Conservation (phyloP, 1,140 invertebrate species). For the Stegodyphus mimosarum region DNA sequence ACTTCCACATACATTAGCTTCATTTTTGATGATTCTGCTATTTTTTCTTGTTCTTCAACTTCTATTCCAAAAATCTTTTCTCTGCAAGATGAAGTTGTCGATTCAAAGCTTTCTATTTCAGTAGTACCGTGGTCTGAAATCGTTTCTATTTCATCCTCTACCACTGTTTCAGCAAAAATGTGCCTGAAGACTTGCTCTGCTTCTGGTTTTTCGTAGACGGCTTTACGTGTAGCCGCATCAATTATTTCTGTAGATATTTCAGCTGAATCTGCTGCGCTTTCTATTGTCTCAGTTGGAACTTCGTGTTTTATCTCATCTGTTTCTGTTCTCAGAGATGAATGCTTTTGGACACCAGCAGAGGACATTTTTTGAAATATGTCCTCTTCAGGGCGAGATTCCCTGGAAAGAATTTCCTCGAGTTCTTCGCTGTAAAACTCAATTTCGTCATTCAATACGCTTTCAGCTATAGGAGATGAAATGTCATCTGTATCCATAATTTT, state of each 20-base stretch:
- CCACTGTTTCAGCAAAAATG: constrained; percentile 49
- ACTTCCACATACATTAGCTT: constrained; percentile 52
- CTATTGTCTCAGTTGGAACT: not conserved
- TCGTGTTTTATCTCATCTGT: not conserved
- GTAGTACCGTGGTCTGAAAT: not conserved
- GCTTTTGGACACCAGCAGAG: not conserved
- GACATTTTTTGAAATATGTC: not conserved
- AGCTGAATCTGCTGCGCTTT: not conserved
- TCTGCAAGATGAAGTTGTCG: constrained; percentile 28
- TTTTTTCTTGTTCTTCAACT: constrained; percentile 38
- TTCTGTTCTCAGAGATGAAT: not conserved
- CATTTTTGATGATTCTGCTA: constrained; percentile 1
- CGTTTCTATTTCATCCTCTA: constrained; percentile 43
- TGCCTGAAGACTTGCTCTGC: constrained; percentile 45
- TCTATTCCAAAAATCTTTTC: not conserved
- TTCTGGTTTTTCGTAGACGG: constrained; percentile 47
- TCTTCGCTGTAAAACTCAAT: too few relatives aligned
- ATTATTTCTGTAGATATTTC: not conserved
- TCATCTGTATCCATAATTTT: too few relatives aligned
- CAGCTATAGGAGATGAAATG: too few relatives aligned
- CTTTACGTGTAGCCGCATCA: constrained; percentile 18
- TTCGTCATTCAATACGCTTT: too few relatives aligned
- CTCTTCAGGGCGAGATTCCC: too few relatives aligned
- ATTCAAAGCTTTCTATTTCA: not conserved
- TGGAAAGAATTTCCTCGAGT: too few relatives aligned